These are phyloP conservation scores for Phyllotreta striolata DNA, from an alignment of 2,888 invertebrate genomes.

Conservation along the genomic window DNA sequence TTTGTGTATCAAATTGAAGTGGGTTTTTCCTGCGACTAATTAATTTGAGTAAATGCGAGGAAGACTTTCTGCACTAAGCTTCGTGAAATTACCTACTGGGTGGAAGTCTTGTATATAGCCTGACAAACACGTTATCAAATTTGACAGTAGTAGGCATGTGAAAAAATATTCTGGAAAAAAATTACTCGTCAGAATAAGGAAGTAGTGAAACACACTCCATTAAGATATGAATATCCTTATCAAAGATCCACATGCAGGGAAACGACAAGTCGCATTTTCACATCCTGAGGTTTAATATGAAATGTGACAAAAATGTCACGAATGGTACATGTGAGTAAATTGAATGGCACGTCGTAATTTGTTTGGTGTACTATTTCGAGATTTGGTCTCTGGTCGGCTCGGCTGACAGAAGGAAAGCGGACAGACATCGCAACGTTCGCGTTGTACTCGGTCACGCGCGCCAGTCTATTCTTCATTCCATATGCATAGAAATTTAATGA, in stretches of 20 bases:
- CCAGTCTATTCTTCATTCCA: constrained; percentile 58
- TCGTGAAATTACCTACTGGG: no score
- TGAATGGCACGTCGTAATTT: constrained; percentile 44
- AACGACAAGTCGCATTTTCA: constrained; percentile 33
- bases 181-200: background rate
- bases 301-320: constrained; percentile 38
- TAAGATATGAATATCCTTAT: constrained; percentile 32
- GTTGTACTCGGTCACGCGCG: constrained; percentile 32
- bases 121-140: no score
- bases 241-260: constrained; percentile 31
- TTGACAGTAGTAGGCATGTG: no score
- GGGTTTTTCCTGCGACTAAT: no score
- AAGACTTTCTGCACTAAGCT: no score
- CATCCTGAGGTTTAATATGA: constrained; percentile 35
- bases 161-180: no score
- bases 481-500: constrained; percentile 62
- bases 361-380: constrained; percentile 43
- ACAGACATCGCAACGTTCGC: constrained; percentile 21
- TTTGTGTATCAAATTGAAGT: no score
- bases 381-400: constrained; percentile 40
- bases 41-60: no score
- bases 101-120: no score
- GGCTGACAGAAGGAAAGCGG: constrained; percentile 35
- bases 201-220: constrained; percentile 14
- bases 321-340: constrained; percentile 40